Evolutionary conservation across 1,140 invertebrate genomes (phyloP).

Genomic region (Zaprionus ghesquierei): DNA sequence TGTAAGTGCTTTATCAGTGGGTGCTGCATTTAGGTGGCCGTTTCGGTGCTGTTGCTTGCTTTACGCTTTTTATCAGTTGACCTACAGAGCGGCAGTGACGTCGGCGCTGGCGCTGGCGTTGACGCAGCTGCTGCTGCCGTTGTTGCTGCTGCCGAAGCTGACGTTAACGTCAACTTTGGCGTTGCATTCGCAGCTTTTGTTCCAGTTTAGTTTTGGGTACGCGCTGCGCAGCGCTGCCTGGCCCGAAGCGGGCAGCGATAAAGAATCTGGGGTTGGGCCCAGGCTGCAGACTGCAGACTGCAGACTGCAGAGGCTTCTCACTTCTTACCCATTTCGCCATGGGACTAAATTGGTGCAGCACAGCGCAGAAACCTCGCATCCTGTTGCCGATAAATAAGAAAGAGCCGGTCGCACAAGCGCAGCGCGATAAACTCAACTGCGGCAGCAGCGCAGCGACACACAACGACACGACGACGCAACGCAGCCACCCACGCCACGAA

Average conservation of each 20-base stretch:
- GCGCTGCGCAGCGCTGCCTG: not conserved
- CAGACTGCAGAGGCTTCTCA: slow-evolving; percentile 1
- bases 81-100: slow-evolving; percentile 51
- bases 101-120: slow-evolving; percentile 8
- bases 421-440: slow-evolving; percentile 21
- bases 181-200: slow-evolving; percentile 29
- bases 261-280: slow-evolving; percentile 28
- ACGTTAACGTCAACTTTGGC: not conserved
- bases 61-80: slow-evolving; percentile 70
- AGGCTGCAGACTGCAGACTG: not conserved
- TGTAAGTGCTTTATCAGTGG: slow-evolving; percentile 26
- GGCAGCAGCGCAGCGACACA: not conserved
- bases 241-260: slow-evolving; percentile 24
- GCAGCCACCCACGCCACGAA: slow-evolving; percentile 32
- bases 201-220: slow-evolving; percentile 32
- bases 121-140: not conserved
- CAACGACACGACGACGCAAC: not conserved
- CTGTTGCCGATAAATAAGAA: slow-evolving; percentile 44
- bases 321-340: slow-evolving; percentile 38
- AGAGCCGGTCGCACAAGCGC: slow-evolving; percentile 38
- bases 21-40: slow-evolving; percentile 30
- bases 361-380: slow-evolving; percentile 46
- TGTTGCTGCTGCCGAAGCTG: not conserved
- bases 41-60: slow-evolving; percentile 39
- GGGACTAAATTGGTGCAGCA: slow-evolving; percentile 14